Percentiles rank a stretch among this genome's conserved stretches.
Evolutionary conservation across 2,113 vertebrate species (phyloP).

Genomic region (Anolis carolinensis): DNA sequence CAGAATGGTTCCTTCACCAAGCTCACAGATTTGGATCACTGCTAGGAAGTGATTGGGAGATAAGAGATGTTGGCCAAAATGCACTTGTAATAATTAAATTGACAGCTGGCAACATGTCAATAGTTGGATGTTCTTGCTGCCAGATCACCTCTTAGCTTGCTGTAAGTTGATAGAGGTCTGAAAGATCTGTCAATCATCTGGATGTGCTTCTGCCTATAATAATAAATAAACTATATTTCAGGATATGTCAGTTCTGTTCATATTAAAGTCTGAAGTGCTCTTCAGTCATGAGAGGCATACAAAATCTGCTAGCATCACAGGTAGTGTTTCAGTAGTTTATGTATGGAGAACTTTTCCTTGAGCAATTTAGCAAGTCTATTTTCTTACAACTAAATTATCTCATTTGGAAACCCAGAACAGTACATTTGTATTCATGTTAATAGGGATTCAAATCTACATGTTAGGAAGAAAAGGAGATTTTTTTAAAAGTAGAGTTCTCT

Average conservation of each 20-base stretch:
- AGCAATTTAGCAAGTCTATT: neutral
- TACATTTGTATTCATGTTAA: neutral
- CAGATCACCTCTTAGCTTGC: neutral
- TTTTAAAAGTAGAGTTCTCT: neutral
- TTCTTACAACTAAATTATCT: neutral
- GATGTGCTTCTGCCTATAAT: slow-evolving; percentile 7
- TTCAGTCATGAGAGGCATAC: neutral
- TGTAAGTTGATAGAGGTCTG: neutral
- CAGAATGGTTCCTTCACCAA: too few relatives aligned
- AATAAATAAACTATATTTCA: neutral
- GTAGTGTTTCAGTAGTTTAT: neutral
- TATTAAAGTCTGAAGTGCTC: neutral
- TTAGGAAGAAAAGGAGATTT: neutral
- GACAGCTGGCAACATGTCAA: slow-evolving; percentile 9
- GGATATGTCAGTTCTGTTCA: neutral
- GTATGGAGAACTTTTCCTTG: neutral
- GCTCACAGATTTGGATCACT: neutral
- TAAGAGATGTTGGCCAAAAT: neutral
- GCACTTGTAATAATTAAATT: slow-evolving; percentile 22
- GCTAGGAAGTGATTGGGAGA: neutral
- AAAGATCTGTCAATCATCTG: neutral
- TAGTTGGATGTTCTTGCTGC: neutral
- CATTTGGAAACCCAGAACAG: neutral
- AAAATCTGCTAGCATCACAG: neutral
- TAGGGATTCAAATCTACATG: neutral